phyloP scores from a whole-genome alignment of 1,140 invertebrate species.

The Drosophila lacertosa region DNA sequence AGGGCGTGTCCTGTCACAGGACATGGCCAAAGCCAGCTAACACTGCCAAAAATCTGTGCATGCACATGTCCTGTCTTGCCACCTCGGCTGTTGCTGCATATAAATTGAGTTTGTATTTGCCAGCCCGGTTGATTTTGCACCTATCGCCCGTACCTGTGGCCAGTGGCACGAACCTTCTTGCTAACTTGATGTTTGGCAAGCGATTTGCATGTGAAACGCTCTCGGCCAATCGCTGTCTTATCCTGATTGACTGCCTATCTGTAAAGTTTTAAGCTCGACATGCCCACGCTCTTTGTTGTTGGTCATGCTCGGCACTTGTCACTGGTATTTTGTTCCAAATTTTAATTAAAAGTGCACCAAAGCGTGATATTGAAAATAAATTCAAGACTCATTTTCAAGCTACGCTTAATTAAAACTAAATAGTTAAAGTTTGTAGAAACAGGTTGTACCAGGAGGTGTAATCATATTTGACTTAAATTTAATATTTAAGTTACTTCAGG shows the following conservation, averaged over 20 bases:
- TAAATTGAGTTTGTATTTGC: constrained; percentile 68
- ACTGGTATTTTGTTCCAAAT: constrained; percentile 7
- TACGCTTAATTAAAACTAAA: too few relatives aligned
- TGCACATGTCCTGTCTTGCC: constrained; percentile 27
- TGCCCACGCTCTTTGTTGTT: constrained; percentile 16
- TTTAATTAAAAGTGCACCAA: constrained; percentile 8
- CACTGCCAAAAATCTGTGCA: constrained; percentile 52
- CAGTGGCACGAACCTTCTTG: constrained; percentile 17
- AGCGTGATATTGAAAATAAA: background rate
- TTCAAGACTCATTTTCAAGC: background rate
- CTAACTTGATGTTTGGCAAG: constrained; percentile 34
- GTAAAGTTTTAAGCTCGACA: constrained; percentile 1
- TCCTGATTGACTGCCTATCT: constrained; percentile 54
- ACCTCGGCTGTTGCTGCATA: constrained; percentile 34
- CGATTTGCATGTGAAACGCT: constrained; percentile 65
- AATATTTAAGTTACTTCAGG: too few relatives aligned
- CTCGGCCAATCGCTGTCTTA: constrained; percentile 39
- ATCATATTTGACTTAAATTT: too few relatives aligned
- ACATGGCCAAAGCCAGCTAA: constrained; percentile 34
- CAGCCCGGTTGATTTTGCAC: constrained; percentile 10
- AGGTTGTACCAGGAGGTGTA: too few relatives aligned
- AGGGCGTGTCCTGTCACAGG: constrained; percentile 73
- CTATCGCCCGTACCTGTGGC: constrained; percentile 15
- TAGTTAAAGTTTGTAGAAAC: too few relatives aligned
- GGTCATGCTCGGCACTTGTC: constrained; percentile 1